A percentile compares a stretch with the other conserved stretches of the same genome.
phyloP scores from a whole-genome alignment of 2,888 invertebrate species.

The Rotaria socialis region DNA sequence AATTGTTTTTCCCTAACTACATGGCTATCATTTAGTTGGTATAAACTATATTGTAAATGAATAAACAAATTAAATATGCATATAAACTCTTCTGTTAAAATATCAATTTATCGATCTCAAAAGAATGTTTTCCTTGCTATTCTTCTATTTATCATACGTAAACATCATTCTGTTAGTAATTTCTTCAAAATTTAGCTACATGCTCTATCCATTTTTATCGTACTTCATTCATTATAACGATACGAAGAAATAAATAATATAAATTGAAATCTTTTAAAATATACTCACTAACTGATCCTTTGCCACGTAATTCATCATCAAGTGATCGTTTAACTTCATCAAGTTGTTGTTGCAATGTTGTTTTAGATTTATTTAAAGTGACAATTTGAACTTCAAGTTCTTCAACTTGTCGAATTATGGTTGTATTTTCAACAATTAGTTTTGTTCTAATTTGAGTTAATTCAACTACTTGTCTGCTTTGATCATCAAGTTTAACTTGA shows the following conservation, averaged over 20 bases:
- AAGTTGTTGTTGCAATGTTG: conserved; percentile 85
- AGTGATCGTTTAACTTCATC: conserved; percentile 96
- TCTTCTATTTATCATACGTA: no score
- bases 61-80: no score
- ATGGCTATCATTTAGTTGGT: no score
- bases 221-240: no score
- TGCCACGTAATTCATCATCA: conserved; percentile 77
- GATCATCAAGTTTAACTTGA: conserved; percentile 90
- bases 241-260: background rate
- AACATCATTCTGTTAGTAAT: no score
- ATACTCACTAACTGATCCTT: conserved; percentile 49
- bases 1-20: no score
- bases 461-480: conserved; percentile 91
- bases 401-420: conserved; percentile 89
- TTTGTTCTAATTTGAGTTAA: conserved; percentile 79
- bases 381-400: conserved; percentile 87
- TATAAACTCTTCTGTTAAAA: no score
- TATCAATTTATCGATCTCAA: no score
- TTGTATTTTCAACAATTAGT: conserved; percentile 90
- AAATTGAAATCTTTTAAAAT: background rate
- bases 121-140: no score
- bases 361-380: conserved; percentile 77
- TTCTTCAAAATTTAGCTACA: no score
- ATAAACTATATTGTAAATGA: no score
- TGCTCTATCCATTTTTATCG: no score